Percentiles rank a stretch among this genome's conserved stretches.
phyloP scores from a whole-genome alignment of 2,113 vertebrate genomes.

The Lepidothrix coronata region DNA sequence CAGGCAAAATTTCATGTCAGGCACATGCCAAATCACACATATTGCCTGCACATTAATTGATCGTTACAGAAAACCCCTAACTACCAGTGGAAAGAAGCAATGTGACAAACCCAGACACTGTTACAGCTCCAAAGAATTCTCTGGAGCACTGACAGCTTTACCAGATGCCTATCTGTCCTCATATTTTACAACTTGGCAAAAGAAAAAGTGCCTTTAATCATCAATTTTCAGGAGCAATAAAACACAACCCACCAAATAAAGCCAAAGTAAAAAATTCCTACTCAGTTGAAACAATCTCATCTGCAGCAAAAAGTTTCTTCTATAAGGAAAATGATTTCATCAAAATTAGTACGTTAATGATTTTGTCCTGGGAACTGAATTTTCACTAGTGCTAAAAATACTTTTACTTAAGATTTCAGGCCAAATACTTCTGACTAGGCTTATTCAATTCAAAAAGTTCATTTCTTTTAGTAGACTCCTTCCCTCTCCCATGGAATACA shows the following conservation, averaged over 20 bases:
- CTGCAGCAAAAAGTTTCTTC: background rate
- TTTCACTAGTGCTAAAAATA: background rate
- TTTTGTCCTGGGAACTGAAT: background rate
- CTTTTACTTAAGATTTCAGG: background rate
- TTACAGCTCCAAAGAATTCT: constrained; percentile 16
- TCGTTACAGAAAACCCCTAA: background rate
- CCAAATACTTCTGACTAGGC: background rate
- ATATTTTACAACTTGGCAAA: background rate
- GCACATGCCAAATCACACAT: background rate
- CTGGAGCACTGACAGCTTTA: constrained; percentile 5
- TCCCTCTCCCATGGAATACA: background rate
- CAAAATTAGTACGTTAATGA: background rate
- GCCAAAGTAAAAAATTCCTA: background rate
- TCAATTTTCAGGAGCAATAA: background rate
- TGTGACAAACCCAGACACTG: background rate
- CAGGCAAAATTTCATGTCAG: background rate
- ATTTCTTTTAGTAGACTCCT: background rate
- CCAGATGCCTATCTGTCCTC: constrained; percentile 21
- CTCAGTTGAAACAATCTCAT: background rate
- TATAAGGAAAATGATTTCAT: background rate
- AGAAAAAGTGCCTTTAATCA: background rate
- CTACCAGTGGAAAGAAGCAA: background rate
- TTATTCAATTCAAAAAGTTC: background rate
- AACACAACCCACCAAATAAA: background rate
- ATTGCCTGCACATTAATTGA: constrained; percentile 10